Conservation (phyloP, 2,888 invertebrate species). For the Nephrotoma flavescens region DNA sequence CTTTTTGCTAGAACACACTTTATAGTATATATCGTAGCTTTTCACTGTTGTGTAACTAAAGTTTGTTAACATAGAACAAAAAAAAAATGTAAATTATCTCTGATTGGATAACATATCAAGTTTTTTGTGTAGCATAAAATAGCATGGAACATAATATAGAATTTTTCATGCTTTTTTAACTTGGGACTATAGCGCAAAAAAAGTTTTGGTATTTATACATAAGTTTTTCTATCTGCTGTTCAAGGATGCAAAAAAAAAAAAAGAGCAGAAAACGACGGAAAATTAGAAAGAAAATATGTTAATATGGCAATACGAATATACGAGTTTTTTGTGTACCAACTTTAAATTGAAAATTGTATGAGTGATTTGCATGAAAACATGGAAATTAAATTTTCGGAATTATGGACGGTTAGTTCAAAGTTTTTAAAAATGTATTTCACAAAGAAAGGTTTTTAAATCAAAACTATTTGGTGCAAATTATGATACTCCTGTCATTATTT, state of each 20-base stretch:
- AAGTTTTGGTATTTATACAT: background rate
- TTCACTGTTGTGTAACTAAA: background rate
- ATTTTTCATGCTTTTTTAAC: background rate
- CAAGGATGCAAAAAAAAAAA: background rate
- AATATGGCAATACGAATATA: background rate
- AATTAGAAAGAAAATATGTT: background rate
- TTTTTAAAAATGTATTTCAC: background rate
- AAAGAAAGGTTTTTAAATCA: too few species aligned
- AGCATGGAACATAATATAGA: background rate
- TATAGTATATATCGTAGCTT: background rate
- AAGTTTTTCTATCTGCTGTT: background rate
- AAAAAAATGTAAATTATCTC: background rate
- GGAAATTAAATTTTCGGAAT: background rate
- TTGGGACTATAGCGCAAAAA: background rate
- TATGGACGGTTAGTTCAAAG: background rate
- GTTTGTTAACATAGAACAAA: background rate
- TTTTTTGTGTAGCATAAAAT: background rate
- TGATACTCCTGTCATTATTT: too few species aligned
- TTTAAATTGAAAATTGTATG: background rate
- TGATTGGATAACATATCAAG: background rate
- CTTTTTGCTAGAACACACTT: background rate
- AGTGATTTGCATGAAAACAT: background rate
- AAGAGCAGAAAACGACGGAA: background rate
- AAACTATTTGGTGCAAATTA: too few species aligned
- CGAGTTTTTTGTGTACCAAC: background rate